phyloP scores from a whole-genome alignment of 2,888 invertebrate genomes.

The Cephus spinipes region DNA sequence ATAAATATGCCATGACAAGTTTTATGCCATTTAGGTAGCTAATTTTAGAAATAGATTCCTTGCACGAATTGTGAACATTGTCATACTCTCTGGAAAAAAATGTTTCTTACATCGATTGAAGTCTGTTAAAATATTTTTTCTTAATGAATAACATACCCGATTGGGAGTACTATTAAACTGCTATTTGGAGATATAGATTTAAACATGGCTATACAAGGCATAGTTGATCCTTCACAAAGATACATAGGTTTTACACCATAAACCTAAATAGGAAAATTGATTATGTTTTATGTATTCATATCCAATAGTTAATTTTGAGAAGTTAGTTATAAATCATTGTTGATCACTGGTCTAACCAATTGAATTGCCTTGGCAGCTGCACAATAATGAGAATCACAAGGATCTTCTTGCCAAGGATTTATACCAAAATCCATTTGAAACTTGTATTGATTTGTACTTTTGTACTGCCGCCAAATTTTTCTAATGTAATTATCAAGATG shows the following conservation, averaged over 20 bases:
- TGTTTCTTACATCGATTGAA: not conserved
- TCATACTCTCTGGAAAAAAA: constrained; percentile 32
- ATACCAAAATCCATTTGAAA: constrained; percentile 36
- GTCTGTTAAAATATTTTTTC: constrained; percentile 5
- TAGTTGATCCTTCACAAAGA: constrained; percentile 38
- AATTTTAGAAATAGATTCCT: constrained; percentile 37
- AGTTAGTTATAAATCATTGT: not conserved
- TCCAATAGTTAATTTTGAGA: not conserved
- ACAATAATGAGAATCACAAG: constrained; percentile 34
- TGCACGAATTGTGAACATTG: constrained; percentile 19
- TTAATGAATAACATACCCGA: constrained; percentile 28
- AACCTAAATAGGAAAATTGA: constrained; percentile 27
- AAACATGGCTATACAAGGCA: constrained; percentile 38
- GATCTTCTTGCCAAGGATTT: constrained; percentile 43
- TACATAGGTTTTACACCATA: constrained; percentile 34
- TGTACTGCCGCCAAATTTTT: constrained; percentile 29
- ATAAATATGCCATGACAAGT: constrained; percentile 42
- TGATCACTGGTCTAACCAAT: constrained; percentile 24
- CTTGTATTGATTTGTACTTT: constrained; percentile 34
- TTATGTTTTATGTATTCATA: not conserved
- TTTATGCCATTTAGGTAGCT: constrained; percentile 38
- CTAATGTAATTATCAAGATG: constrained; percentile 35
- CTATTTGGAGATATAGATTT: constrained; percentile 29
- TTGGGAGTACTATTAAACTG: constrained; percentile 38
- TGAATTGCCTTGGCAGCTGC: constrained; percentile 39